Base-by-base conservation (phyloP, 2,113 vertebrate species). In the Dascyllus trimaculatus region DNA sequence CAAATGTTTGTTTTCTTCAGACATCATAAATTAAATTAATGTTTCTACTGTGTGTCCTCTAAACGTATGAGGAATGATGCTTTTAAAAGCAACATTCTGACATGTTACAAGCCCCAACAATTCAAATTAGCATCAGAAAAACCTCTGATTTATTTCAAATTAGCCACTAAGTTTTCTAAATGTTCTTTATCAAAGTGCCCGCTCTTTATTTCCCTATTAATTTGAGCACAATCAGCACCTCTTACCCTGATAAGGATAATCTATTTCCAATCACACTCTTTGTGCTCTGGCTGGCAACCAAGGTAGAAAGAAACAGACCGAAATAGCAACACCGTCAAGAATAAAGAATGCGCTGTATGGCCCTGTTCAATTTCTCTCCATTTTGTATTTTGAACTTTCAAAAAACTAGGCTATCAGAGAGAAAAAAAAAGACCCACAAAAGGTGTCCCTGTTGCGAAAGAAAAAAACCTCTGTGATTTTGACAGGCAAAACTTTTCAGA, bases 281-380 rank as follows among this genome's bases (percentile, higher is more conserved):
- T 79, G 68, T 74, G 66, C 53, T 86, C 69, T 86, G 71, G 64
- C 84, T 81, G 75, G 53, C 72, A 85, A 87, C 71, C 54, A 54
- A 85, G 32, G 75, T 38, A 78, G 52, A 67, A 79, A 80, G 63
- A 87, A 80, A 69, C 7, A 22, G 67, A 83, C 86, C 72, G 76
- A 85, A 94, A 93, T 93, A 93, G 91, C 22, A 89, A 75, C 81
- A 80, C 45, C 65, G 69, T 81, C 80, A 86, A 81, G 71, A 90
- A 85, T 59, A 73, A 79, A 70, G 61, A 58, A 22, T 35, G 51
- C 18, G 53, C 51, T 72, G 43, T 62, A 25, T 35, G 43, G 25
- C 17, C 45, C 35, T 3, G 72, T 73, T 82, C 40, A 80, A 45
- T 75, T 77, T 51, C 46, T 67, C 63, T 69, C 66, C 68, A 8